Conservation (phyloP, 2,113 vertebrate genomes). For the Cavia aperea region DNA sequence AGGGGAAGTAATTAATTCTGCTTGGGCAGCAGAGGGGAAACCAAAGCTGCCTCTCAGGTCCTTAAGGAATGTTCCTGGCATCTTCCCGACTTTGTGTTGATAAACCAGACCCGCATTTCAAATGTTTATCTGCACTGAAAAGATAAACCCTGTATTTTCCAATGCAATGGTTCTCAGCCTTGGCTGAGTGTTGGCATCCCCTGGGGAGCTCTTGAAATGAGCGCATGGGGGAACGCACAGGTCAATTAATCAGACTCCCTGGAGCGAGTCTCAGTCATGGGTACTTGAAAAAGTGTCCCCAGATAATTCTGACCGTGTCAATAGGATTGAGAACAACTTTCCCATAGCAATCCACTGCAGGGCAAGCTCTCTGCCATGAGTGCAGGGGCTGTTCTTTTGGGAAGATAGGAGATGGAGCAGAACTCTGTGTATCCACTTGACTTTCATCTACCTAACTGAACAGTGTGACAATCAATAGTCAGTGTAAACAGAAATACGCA, state of each 20-base stretch:
- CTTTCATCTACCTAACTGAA: background rate
- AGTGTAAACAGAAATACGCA: background rate
- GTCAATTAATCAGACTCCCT: background rate
- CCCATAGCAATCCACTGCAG: background rate
- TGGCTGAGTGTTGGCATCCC: background rate
- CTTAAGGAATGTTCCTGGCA: slow-evolving; percentile 27
- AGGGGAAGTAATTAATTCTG: slow-evolving; percentile 54
- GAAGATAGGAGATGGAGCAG: background rate
- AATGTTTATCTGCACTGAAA: slow-evolving; percentile 30
- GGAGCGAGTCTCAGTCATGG: background rate
- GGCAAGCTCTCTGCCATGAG: background rate
- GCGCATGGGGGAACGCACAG: background rate
- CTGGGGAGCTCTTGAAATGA: background rate
- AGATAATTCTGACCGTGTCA: background rate
- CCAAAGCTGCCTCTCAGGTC: slow-evolving; percentile 15
- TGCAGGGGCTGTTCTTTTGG: background rate
- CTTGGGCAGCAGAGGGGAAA: slow-evolving; percentile 36
- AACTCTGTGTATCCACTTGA: background rate
- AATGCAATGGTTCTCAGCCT: background rate
- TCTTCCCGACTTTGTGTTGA: slow-evolving; percentile 11
- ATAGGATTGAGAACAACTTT: background rate
- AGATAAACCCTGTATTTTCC: slow-evolving; percentile 35
- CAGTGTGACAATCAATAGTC: background rate
- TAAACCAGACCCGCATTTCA: background rate
- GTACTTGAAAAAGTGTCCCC: background rate